Base-by-base conservation (phyloP, 2,888 invertebrate genomes). In the Melanophora roralis region DNA sequence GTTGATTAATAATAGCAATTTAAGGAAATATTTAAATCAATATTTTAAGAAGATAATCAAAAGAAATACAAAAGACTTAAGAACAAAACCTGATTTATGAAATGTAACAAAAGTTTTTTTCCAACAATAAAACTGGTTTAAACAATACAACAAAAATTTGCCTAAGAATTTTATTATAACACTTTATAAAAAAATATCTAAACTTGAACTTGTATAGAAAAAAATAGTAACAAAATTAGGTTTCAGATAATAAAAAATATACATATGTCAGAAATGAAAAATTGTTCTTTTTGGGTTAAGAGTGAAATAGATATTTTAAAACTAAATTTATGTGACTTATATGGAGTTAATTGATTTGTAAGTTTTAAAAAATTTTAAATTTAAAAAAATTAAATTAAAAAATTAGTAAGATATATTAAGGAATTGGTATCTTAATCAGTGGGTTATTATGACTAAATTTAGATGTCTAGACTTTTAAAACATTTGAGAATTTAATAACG, bases 1-100 rank as follows among this genome's bases (percentile, higher is more conserved):
- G 62, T 67, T 78, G 80, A 82, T 82, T 81, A 78, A 82, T 78
- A 81, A 69, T 78, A 78, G 69, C 76, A 81, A 81, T 81, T 81
- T 81, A 76, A 79, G 76, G 75, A 76, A 80, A 76, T 80, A 80
- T 80, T 76, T 49, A 76, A 80, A 80, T 72, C 55, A 71, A 60
- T 64, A 59, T 62, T 73, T 45, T 38, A 47, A 57, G 53, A 49
- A 34, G 21, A 76, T 73, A 76, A 45, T 62, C 64, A 78, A 71
- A 75, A 78, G 64, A 69, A 59, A 45, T 36, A 62, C 75, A 75
- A 75, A 60, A 75, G 75, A 75, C 23, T 68, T 55, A 76, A 76
- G 62, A 59, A 62, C 55, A 53, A 69, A 76, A 76, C 75, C 23
- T 60, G 60, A 16, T 36, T 43, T 53, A n/a, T 9, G 45, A 72